phyloP scores from a whole-genome alignment of 2,888 invertebrate genomes.

The Machimus atricapillus region DNA sequence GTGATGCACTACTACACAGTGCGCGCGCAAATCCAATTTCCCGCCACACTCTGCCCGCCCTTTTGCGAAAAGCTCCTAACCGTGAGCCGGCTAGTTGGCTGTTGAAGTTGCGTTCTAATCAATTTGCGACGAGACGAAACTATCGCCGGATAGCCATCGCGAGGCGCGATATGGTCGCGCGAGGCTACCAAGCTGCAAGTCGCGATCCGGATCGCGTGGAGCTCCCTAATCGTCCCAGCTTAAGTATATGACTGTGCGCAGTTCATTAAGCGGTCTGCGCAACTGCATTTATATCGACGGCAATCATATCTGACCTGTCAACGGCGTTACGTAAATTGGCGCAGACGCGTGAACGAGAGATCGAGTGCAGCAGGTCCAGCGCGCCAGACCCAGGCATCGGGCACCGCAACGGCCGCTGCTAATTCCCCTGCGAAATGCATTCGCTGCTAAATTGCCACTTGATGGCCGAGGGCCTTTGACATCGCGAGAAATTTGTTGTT shows the following conservation, averaged over 20 bases:
- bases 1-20: background rate
- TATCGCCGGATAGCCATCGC: slow-evolving; percentile 7
- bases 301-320: background rate
- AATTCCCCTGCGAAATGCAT: background rate
- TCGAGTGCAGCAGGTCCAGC: background rate
- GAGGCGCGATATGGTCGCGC: slow-evolving; percentile 9
- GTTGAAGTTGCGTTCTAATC: background rate
- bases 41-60: background rate
- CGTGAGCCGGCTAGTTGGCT: background rate
- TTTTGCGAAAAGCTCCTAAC: background rate
- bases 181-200: background rate
- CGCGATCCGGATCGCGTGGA: background rate
- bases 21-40: background rate
- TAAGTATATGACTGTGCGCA: background rate
- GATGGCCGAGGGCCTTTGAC: background rate
- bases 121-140: slow-evolving; percentile 28
- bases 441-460: background rate
- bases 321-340: background rate
- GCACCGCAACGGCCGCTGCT: background rate
- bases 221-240: background rate
- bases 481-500: background rate
- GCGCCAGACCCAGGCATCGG: no score
- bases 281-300: background rate
- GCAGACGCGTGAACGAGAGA: background rate
- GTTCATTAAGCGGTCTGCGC: background rate